Evolutionary conservation across 2,888 invertebrate genomes (phyloP), one percentile per base, ranked within the genome.

Genomic region (Busseola fusca): DNA sequence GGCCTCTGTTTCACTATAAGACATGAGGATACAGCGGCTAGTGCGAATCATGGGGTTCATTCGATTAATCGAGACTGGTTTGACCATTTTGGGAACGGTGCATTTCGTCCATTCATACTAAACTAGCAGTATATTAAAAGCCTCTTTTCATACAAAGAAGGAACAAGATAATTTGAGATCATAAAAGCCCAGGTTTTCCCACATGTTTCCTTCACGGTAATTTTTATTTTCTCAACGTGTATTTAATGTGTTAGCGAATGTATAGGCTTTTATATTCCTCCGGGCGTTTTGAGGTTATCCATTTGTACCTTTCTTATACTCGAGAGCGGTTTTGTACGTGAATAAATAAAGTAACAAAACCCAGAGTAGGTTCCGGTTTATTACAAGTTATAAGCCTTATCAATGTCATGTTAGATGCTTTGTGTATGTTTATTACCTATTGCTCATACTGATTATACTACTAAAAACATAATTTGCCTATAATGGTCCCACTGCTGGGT

Each of bases 281-380:
- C 50, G 7, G 76, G 73, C 77, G n/a, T 52, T 76, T 52, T 59
- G 37, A 54, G 25, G 45, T 27, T 27, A 62, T 30, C 37, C 40
- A 54, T 76, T 70, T 76, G 77, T 69, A 60, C 45, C 40, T 56
- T 74, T 60, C 27, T 52, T 69, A 42, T 16, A 74, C n/a, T 69
- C 16, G n/a, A 54, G 18, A 69, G 58, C 54, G 48, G 18, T 70
- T 69, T 76, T 37, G 42, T 52, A 45, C 3, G 14, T 64, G 30
- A 50, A 52, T 37, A 54, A 72, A 45, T 72, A 78, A 64, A 14
- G 21, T 52, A n/a, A 25, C 18, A 25, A 40, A 69, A 30, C 1
- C 18, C 54, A n/a, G 16, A 1, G 3, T 42, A 42, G 10, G 12
- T 27, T 21, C 7, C 45, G 3, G 58, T 59, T 10, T 50, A 12